A percentile compares a stretch with the other conserved stretches of the same genome.
These are phyloP conservation scores for Aplysina aerophoba DNA, from an alignment of 37 sponge, comb jelly and placozoan genomes.

Conservation along the genomic window DNA sequence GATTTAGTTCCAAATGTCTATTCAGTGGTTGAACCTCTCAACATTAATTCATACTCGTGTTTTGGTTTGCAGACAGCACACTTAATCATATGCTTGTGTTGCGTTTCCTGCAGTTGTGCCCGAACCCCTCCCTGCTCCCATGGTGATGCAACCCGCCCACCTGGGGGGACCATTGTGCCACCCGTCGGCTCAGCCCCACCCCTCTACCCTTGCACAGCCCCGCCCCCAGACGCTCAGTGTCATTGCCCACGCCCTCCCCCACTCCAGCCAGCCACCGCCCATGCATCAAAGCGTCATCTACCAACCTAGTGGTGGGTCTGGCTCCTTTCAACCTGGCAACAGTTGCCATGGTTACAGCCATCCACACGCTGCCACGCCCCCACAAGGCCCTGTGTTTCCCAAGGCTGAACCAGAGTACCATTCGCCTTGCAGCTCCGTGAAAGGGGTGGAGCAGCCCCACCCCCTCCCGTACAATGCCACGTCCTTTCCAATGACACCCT, in stretches of 20 bases:
- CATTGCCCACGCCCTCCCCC: background rate
- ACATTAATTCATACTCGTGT: no score
- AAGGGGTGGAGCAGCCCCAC: no score
- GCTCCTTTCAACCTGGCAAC: no score
- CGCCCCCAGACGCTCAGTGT: background rate
- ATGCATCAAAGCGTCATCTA: background rate
- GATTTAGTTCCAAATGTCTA: no score
- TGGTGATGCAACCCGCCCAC: no score
- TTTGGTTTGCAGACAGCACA: no score
- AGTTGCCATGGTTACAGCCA: no score
- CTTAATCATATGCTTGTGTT: background rate
- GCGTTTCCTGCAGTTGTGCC: background rate
- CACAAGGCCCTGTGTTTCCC: background rate
- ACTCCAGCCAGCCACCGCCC: background rate
- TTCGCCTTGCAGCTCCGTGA: background rate
- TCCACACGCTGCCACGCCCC: no score
- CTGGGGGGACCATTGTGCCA: background rate
- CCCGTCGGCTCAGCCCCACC: background rate
- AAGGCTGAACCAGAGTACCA: background rate
- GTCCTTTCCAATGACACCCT: slow-evolving; percentile 19
- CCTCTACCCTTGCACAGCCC: background rate
- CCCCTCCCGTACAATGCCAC: background rate
- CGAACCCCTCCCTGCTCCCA: no score
- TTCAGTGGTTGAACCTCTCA: no score
- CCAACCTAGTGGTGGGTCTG: background rate